Evolutionary conservation across 2,888 invertebrate species (phyloP).

Genomic region (Megaustenia siamemsis): DNA sequence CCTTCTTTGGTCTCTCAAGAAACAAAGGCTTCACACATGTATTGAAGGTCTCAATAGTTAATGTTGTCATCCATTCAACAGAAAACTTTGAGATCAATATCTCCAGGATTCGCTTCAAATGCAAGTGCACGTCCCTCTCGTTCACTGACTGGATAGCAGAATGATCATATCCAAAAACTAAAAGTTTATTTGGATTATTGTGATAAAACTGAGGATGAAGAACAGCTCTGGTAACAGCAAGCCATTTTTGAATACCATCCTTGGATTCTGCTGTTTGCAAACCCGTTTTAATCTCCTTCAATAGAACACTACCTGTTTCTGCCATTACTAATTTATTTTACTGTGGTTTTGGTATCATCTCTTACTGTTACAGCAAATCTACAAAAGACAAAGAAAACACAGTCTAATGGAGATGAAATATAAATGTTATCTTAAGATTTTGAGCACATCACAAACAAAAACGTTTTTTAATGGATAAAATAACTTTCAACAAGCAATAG

Average conservation of each 20-base stretch:
- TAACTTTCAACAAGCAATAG: no score
- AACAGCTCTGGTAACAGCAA: slow-evolving; percentile 18
- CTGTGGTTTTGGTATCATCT: no score
- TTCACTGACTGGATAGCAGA: background rate
- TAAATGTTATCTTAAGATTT: no score
- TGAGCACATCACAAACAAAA: no score
- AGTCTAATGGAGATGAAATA: no score
- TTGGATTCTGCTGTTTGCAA: slow-evolving; percentile 25
- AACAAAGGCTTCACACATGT: slow-evolving; percentile 34
- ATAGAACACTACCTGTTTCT: background rate
- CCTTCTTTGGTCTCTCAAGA: slow-evolving; percentile 9
- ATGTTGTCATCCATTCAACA: slow-evolving; percentile 34
- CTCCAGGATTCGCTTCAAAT: slow-evolving; percentile 26
- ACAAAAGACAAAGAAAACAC: no score
- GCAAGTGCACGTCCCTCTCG: background rate
- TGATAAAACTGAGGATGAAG: slow-evolving; percentile 20
- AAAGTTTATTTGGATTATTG: background rate
- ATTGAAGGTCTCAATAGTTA: slow-evolving; percentile 31
- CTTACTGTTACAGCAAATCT: no score
- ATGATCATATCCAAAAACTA: slow-evolving; percentile 17
- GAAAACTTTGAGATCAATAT: slow-evolving; percentile 40
- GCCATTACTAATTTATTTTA: background rate
- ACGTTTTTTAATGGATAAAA: no score
- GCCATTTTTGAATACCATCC: slow-evolving; percentile 43
- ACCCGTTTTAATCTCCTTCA: slow-evolving; percentile 37